Base-by-base conservation (phyloP, 1,140 invertebrate species). In the Aphidius gifuensis region DNA sequence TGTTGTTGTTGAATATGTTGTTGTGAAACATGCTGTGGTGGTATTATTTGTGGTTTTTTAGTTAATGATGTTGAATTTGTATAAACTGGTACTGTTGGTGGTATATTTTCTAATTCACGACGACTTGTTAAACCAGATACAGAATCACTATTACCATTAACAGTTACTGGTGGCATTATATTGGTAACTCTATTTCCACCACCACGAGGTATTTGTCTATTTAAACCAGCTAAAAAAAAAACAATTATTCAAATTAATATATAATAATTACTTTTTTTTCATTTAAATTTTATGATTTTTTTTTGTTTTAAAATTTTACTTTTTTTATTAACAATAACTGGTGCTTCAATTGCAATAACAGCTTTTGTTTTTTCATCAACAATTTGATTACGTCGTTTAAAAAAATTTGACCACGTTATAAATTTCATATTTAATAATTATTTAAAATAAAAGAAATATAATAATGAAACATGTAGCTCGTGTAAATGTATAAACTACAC, bases 171-270 rank as follows among this genome's bases (percentile, higher is more conserved):
- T 0, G 73, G 66, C 61, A 74, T 62, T 69, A 81, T 80, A 59
- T 81, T 80, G 46, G 80, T 82, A 0, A 80, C 82, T 32, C 76
- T 78, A 6, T 80, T 73, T 65, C 74, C 69, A 8, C 69, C 53
- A 43, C 67, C 72, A 45, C 77, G 71, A 53, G 69, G 40, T 57
- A 69, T 61, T 66, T 77, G 76, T 64, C 76, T 74, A 60, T 80
- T 82, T 39, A 74, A 73, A 39, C 68, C 68, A 58, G 79, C 77
- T 79, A 75, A 73, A 57, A 64, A 61, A 55, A 6, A 49, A 59
- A 48, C 8, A 46, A 59, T 59, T 54, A 38, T 43, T 60, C 4
- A n/a, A 7, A 21, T 46, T 49, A 49, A 55, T 56, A 11, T 46
- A 63, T 21, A n/a, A n/a, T n/a, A n/a, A n/a, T n/a, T n/a, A n/a